Conservation (phyloP, 64 coral and sea anemone species). For the Pocillopora damicornis region DNA sequence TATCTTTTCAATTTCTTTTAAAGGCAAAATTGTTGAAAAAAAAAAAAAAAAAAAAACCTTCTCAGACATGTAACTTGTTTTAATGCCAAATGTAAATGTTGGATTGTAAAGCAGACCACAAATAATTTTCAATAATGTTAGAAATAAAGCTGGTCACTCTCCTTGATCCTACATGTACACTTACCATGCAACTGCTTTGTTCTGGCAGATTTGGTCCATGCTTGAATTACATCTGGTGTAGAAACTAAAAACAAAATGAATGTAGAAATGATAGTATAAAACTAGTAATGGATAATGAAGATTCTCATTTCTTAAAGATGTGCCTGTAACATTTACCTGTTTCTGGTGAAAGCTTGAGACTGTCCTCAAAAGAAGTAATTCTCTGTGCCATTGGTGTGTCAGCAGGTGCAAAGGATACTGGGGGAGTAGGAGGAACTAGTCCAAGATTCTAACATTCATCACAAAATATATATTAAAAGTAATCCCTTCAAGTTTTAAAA, state of each 20-base stretch:
- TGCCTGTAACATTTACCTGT: slow-evolving; percentile 11
- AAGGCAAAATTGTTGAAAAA: not conserved
- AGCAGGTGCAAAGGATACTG: slow-evolving; percentile 62
- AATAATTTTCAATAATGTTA: too few relatives aligned
- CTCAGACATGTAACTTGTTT: too few relatives aligned
- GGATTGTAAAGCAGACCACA: too few relatives aligned
- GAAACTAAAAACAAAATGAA: slow-evolving; percentile 16
- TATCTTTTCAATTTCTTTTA: too few relatives aligned
- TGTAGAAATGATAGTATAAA: too few relatives aligned
- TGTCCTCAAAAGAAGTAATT: slow-evolving; percentile 40
- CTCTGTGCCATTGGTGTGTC: slow-evolving; percentile 43
- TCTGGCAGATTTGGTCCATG: slow-evolving; percentile 45
- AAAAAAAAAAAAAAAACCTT: not conserved
- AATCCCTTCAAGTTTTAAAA: not conserved
- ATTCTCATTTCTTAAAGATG: too few relatives aligned
- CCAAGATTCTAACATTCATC: slow-evolving; percentile 46
- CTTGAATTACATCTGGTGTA: slow-evolving; percentile 58
- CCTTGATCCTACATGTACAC: not conserved
- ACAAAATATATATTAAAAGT: not conserved
- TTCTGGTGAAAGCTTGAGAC: slow-evolving; percentile 36
- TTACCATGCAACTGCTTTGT: slow-evolving; percentile 27
- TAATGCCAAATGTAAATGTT: too few relatives aligned
- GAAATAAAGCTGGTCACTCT: not conserved
- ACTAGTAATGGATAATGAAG: too few relatives aligned
- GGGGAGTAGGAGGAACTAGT: slow-evolving; percentile 55